Conservation (phyloP, 2,888 invertebrate genomes). For the Biston betularia region DNA sequence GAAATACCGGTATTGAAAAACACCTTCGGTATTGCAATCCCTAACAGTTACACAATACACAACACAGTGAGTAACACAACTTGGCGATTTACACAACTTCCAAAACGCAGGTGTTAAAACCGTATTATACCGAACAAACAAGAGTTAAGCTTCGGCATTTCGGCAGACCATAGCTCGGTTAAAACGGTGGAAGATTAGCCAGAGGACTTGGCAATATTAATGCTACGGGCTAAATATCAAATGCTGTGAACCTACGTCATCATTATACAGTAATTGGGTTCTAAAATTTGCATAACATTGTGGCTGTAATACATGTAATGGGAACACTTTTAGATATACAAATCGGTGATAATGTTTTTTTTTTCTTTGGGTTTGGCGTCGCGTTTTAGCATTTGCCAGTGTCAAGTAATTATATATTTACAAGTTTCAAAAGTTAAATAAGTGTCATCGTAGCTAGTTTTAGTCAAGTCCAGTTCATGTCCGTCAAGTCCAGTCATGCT, state of each 20-base stretch:
- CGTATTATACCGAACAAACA: slow-evolving; percentile 81
- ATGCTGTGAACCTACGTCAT: slow-evolving; percentile 55
- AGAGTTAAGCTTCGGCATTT: slow-evolving; percentile 78
- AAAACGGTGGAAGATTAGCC: slow-evolving; percentile 81
- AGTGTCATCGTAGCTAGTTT: no score
- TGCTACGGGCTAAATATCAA: slow-evolving; percentile 69
- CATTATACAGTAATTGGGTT: slow-evolving; percentile 48
- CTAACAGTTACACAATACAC: slow-evolving; percentile 45
- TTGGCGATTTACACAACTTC: slow-evolving; percentile 61
- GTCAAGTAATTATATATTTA: no score
- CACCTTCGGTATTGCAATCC: no score
- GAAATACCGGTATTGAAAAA: no score
- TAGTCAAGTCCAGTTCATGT: no score
- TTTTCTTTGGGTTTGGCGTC: no score
- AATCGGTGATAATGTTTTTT: slow-evolving; percentile 15
- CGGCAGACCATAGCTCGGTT: slow-evolving; percentile 71
- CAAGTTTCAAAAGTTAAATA: no score
- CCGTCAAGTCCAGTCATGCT: no score
- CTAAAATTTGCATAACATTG: slow-evolving; percentile 46
- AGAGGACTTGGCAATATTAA: slow-evolving; percentile 69
- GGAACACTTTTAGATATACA: slow-evolving; percentile 20
- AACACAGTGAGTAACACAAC: slow-evolving; percentile 45
- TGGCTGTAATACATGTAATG: slow-evolving; percentile 29
- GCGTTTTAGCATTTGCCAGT: no score
- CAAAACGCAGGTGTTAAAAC: slow-evolving; percentile 81